Evolutionary conservation across 1,140 invertebrate species (phyloP), one percentile per base, ranked within the genome.

Genomic region (Zaprionus davidi): DNA sequence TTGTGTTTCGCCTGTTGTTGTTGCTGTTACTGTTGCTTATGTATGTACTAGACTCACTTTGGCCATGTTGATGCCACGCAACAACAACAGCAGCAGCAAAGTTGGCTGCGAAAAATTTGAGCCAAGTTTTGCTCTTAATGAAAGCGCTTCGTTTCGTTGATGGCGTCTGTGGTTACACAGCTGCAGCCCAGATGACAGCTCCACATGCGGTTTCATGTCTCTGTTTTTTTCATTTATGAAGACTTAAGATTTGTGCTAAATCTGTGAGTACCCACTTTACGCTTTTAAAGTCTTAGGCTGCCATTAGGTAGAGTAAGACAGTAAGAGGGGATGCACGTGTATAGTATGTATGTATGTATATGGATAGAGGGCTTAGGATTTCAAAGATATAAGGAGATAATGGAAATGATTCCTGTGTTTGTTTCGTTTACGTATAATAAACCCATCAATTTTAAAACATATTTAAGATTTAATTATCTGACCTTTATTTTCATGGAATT

Each of bases 111-210:
- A 53, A 53, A 69, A 82, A 74, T 73, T 71, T 72, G 79, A 78
- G 79, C 64, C 73, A 49, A 82, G 76, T 74, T 88, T 87, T 84
- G 64, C 70, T 78, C 88, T 83, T 88, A 87, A 87, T 87, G 84
- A 87, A 87, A 88, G 86, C 76, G 81, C 78, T 77, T 72, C 77
- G 46, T 51, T 56, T 59, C 74, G 49, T 71, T 79, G 73, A 67
- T 67, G 63, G 75, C 74, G 74, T 77, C 74, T 77, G 74, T 79
- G 78, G 74, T 79, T 79, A 59, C 62, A 26, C 56, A n/a, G 36
- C 71, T 41, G 63, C 59, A 69, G 67, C 59, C 71, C 64, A 74
- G 64, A 74, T 74, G 76, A 74, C 71, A 71, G 53, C 55, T 58
- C 55, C 51, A 70, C 62, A 78, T 63, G 63, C 62, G 51, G 44